Base-by-base conservation (phyloP, 2,888 invertebrate species). In the Cinara cedri region DNA sequence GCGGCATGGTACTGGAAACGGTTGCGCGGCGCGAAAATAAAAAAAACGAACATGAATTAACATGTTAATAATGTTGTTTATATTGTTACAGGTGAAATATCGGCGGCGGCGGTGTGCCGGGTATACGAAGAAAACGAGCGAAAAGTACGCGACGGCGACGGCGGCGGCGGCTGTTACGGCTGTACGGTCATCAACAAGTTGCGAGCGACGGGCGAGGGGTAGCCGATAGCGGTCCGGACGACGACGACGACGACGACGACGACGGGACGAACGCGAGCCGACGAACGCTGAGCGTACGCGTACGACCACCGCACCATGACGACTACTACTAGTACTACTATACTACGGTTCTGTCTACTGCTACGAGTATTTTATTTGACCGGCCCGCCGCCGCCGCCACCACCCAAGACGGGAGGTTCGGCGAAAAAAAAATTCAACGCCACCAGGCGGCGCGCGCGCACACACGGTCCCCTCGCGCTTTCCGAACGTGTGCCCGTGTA, bases 251-350 rank as follows among this genome's bases (percentile, higher is more conserved):
- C 46, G 46, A 16, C 44, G 34, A 34, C n/a, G 34, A 34, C 34
- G 34, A 6, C 6, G 34, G 65, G 49, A n/a, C 78, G 70, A 55
- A 66, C 66, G 68, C 60, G 49, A 51, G 21, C 44, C 51, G 70
- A 78, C 78, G 78, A 51, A 51, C 70, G 78, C 70, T 14, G 13
- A 78, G 49, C 70, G 68, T 55, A 78, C 68, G 68, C 78, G 70
- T 44, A 70, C 78, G 78, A 42, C 78, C 78, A 42, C 78, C 70
- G 78, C 78, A 78, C 78, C 78, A 78, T 70, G 78, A 78, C 78
- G 55, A 78, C 78, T 78, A 78, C 70, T 54, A 51, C 60, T 62
- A 57, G 54, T n/a, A 49, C 63, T 26, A 63, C 49, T 54, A 63
- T 16, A 54, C 19, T 24, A 66, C 55, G 24, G 42, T 26, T 13